A percentile compares a stretch with the other conserved stretches of the same genome.
Evolutionary conservation across 2,797 vertebrate genomes (phyloP).

Genomic region (Percopsis omiscomaycus): DNA sequence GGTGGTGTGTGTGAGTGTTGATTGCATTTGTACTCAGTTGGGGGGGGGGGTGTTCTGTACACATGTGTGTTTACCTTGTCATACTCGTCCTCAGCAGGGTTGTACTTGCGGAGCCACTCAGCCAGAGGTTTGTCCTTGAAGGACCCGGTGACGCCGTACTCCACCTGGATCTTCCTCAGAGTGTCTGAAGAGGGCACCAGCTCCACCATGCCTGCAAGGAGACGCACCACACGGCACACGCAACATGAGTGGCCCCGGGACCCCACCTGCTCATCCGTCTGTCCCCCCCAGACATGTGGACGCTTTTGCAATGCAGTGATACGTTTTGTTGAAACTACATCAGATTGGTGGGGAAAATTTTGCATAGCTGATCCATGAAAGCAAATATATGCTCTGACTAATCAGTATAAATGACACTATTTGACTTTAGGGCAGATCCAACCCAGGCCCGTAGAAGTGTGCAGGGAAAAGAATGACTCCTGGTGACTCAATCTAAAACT

Average conservation of each 20-base stretch:
- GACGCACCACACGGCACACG: slow-evolving; percentile 4
- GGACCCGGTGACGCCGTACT: slow-evolving; percentile 96
- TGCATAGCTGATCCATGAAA: too few relatives aligned
- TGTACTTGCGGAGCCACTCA: slow-evolving; percentile 97
- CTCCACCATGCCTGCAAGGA: slow-evolving; percentile 91
- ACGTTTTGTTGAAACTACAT: too few relatives aligned
- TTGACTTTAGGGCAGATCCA: too few relatives aligned
- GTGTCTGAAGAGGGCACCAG: slow-evolving; percentile 95
- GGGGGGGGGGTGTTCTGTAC: not conserved
- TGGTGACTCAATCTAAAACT: too few relatives aligned
- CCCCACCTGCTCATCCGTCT: not conserved
- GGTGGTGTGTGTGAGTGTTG: not conserved
- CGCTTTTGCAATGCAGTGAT: too few relatives aligned
- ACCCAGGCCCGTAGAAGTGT: too few relatives aligned
- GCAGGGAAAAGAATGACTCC: too few relatives aligned
- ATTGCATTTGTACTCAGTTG: not conserved
- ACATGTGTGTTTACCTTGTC: slow-evolving; percentile 83
- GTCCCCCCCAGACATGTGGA: too few relatives aligned
- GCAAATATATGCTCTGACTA: too few relatives aligned
- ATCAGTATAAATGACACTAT: too few relatives aligned
- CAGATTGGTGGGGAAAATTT: too few relatives aligned
- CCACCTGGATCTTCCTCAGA: slow-evolving; percentile 97
- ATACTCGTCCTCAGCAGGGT: slow-evolving; percentile 97
- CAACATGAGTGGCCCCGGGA: not conserved
- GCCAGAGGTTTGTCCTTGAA: slow-evolving; percentile 98